phyloP scores from a whole-genome alignment of 2,113 vertebrate species.

The Atrichornis clamosus region DNA sequence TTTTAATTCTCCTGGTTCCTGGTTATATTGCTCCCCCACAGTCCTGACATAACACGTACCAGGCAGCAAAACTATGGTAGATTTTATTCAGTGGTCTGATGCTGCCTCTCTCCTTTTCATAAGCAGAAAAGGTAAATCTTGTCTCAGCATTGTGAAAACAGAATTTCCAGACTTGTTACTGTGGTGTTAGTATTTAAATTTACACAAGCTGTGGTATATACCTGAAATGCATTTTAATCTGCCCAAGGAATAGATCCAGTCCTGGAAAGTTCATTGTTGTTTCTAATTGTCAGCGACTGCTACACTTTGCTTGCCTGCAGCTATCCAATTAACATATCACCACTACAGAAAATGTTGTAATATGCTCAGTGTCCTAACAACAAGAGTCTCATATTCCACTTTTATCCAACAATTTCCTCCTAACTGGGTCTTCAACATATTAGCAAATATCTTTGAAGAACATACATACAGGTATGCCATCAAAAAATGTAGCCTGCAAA shows the following conservation, averaged over 20 bases:
- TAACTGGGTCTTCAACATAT: constrained; percentile 22
- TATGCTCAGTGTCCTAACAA: constrained; percentile 45
- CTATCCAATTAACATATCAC: constrained; percentile 73
- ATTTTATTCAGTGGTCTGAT: background rate
- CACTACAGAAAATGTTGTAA: constrained; percentile 67
- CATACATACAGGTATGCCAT: background rate
- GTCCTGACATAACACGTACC: background rate
- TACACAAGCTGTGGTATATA: constrained; percentile 24
- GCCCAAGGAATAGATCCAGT: constrained; percentile 14
- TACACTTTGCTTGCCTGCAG: constrained; percentile 72
- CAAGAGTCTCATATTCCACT: constrained; percentile 4
- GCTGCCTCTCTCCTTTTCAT: background rate
- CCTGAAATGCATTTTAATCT: constrained; percentile 62
- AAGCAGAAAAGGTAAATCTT: background rate
- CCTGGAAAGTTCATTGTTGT: constrained; percentile 63
- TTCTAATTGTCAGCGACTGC: constrained; percentile 75
- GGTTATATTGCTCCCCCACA: background rate
- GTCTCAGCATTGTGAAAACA: background rate
- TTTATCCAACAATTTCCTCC: background rate
- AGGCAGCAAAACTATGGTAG: background rate
- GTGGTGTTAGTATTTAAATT: background rate
- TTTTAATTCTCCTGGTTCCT: background rate
- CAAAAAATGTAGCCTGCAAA: background rate
- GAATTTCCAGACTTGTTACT: background rate
- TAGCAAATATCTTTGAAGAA: background rate